Percentiles rank a stretch among this genome's conserved stretches.
phyloP scores from a whole-genome alignment of 2,888 invertebrate genomes.

The Drosophila neotestacea region DNA sequence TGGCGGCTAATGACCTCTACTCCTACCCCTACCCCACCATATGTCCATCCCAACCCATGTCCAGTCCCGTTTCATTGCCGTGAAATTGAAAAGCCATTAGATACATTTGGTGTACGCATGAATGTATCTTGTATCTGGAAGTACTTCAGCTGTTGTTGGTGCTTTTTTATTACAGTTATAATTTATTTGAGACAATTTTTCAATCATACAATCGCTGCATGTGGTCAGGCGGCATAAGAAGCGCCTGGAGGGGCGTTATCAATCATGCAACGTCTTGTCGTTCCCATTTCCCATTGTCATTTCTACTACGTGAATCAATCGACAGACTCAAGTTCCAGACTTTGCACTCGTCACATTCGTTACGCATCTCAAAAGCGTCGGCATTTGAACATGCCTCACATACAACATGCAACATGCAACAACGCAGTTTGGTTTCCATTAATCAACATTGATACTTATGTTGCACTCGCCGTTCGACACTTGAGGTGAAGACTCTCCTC shows the following conservation, averaged over 20 bases:
- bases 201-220: conserved; percentile 64
- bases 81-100: conserved; percentile 76
- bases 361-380: conserved; percentile 69
- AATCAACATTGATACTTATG: conserved; percentile 73
- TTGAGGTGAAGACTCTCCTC: conserved; percentile 9
- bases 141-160: conserved; percentile 13
- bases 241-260: conserved; percentile 60
- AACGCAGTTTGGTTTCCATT: conserved; percentile 56
- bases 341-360: conserved; percentile 61
- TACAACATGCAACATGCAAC: conserved; percentile 16
- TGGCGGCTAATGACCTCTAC: conserved; percentile 20
- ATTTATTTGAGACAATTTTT: conserved; percentile 78
- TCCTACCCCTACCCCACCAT: neutral
- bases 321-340: conserved; percentile 20
- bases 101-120: conserved; percentile 20
- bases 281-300: conserved; percentile 8
- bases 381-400: conserved; percentile 48
- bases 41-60: conserved; percentile 8
- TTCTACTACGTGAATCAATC: conserved; percentile 39
- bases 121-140: conserved; percentile 22
- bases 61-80: conserved; percentile 22
- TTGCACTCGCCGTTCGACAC: conserved; percentile 53
- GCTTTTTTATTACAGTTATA: conserved; percentile 78
- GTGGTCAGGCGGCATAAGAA: conserved; percentile 50
- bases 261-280: conserved; percentile 56